Evolutionary conservation across 2,113 vertebrate genomes (phyloP).

Genomic region (Dendropsophus ebraccatus): DNA sequence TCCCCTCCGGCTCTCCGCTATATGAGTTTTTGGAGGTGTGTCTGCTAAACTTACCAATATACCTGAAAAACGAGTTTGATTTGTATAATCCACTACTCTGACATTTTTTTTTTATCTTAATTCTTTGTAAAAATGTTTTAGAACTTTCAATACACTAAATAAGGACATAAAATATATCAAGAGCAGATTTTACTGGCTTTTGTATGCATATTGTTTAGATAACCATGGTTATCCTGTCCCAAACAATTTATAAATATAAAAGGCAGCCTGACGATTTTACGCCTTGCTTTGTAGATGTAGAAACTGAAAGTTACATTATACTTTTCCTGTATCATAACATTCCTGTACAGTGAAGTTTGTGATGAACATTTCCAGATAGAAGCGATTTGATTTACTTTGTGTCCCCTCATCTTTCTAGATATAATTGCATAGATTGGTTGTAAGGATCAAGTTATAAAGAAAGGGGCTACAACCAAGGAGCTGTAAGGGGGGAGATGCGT

Average conservation of each 20-base stretch:
- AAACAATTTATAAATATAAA: background rate
- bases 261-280: background rate
- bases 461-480: too few species aligned
- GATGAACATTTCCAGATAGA: background rate
- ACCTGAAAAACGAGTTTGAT: slow-evolving; percentile 33
- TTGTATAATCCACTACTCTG: slow-evolving; percentile 15
- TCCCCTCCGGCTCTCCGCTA: slow-evolving; percentile 41
- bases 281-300: background rate
- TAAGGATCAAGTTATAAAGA: too few species aligned
- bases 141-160: background rate
- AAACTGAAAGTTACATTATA: background rate
- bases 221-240: background rate
- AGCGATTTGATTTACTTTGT: background rate
- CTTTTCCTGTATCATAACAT: background rate
- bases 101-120: background rate
- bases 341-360: background rate
- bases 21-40: slow-evolving; percentile 40
- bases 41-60: background rate
- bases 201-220: background rate
- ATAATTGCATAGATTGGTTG: background rate
- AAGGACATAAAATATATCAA: background rate
- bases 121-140: background rate
- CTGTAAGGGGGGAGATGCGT: too few species aligned
- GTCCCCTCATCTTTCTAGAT: background rate
- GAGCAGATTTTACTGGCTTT: background rate